Evolutionary conservation across 1,140 invertebrate genomes (phyloP).

Genomic region (Pogonomyrmex californicus): DNA sequence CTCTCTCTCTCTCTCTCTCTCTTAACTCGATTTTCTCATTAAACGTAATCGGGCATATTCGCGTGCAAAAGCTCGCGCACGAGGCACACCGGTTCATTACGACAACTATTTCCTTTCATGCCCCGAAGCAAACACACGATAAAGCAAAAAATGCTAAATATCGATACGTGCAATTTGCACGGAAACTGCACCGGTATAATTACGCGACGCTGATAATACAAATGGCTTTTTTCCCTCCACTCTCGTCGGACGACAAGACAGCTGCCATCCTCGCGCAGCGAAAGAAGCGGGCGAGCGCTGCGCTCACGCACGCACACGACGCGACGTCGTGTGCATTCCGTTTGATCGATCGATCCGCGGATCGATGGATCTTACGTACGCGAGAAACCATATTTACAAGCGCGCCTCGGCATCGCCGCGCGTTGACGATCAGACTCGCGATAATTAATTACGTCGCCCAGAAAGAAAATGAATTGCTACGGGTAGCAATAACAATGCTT

Average conservation of each 20-base stretch:
- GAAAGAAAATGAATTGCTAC: slow-evolving; percentile 71
- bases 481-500: slow-evolving; percentile 69
- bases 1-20: background rate
- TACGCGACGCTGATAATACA: slow-evolving; percentile 64
- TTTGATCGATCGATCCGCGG: slow-evolving; percentile 74
- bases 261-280: slow-evolving; percentile 61
- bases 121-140: background rate
- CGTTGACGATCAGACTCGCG: slow-evolving; percentile 58
- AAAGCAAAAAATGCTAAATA: slow-evolving; percentile 30
- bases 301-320: slow-evolving; percentile 61
- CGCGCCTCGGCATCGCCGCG: slow-evolving; percentile 31
- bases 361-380: slow-evolving; percentile 71
- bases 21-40: slow-evolving; percentile 55
- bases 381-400: slow-evolving; percentile 67
- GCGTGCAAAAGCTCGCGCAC: slow-evolving; percentile 33
- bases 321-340: slow-evolving; percentile 40
- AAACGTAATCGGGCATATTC: slow-evolving; percentile 40
- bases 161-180: slow-evolving; percentile 68
- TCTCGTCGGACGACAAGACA: slow-evolving; percentile 62
- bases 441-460: slow-evolving; percentile 72
- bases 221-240: slow-evolving; percentile 48
- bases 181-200: slow-evolving; percentile 52
- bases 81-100: slow-evolving; percentile 20
- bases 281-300: slow-evolving; percentile 46
- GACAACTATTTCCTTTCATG: slow-evolving; percentile 16